Conservation (phyloP, 37 sponge, comb jelly and placozoan species). For the Chondrilla cf. caribensis region DNA sequence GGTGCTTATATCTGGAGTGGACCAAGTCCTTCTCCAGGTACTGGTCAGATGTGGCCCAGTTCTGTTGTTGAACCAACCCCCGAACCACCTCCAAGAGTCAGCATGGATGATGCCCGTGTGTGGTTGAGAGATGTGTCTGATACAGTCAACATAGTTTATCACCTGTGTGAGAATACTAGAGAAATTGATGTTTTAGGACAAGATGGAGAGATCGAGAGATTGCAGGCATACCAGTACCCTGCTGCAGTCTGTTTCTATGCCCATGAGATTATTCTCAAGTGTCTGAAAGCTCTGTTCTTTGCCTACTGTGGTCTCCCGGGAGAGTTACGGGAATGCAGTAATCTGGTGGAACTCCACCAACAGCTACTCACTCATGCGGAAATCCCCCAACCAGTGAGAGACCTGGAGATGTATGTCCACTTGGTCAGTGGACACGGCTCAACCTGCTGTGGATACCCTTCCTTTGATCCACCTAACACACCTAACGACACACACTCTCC, state of each 20-base stretch:
- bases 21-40: too few species aligned
- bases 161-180: background rate
- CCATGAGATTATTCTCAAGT: slow-evolving; percentile 26
- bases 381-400: background rate
- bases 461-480: slow-evolving; percentile 49
- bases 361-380: background rate
- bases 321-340: slow-evolving; percentile 18
- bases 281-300: slow-evolving; percentile 54
- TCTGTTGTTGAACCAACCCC: background rate
- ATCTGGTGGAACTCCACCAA: slow-evolving; percentile 18
- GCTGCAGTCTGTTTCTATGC: slow-evolving; percentile 16
- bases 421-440: slow-evolving; percentile 39
- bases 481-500: slow-evolving; percentile 33
- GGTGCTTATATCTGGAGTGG: slow-evolving; percentile 10
- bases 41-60: too few species aligned
- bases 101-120: background rate
- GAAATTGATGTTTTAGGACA: background rate
- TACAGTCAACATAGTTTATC: background rate
- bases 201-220: too few species aligned
- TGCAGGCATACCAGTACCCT: background rate
- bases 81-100: slow-evolving; percentile 15
- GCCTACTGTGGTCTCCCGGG: slow-evolving; percentile 37
- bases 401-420: slow-evolving; percentile 5
- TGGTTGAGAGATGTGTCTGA: background rate
- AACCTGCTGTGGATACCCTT: slow-evolving; percentile 44